Conservation (phyloP, 2,113 vertebrate genomes). For the Tiliqua scincoides region DNA sequence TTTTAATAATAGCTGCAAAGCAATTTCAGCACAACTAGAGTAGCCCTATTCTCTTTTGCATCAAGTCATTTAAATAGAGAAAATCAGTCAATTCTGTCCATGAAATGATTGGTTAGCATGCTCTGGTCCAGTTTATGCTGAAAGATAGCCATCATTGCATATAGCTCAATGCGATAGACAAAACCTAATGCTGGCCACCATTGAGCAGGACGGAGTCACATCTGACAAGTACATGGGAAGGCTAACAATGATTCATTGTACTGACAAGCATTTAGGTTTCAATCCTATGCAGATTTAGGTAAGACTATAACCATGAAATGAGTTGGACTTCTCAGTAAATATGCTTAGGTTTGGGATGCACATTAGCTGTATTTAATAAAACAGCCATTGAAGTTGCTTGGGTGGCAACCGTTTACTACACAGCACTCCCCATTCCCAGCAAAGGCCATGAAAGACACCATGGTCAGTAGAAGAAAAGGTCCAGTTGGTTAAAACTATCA, state of each 20-base stretch:
- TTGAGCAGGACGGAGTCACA: no score
- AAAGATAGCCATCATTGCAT: neutral
- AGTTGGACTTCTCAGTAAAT: no score
- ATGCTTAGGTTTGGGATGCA: no score
- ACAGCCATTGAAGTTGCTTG: neutral
- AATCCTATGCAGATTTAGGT: no score
- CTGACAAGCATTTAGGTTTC: neutral
- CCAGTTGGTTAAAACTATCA: neutral
- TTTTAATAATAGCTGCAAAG: no score
- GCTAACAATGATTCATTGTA: neutral
- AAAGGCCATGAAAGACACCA: neutral
- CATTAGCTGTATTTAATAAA: no score
- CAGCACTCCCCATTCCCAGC: neutral
- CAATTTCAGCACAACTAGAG: neutral
- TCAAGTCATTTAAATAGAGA: no score
- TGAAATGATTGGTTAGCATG: neutral
- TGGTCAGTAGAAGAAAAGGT: neutral
- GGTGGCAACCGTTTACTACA: neutral
- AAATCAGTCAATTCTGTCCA: neutral
- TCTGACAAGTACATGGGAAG: no score
- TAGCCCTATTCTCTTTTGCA: no score
- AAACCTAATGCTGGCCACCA: neutral
- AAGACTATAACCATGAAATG: no score
- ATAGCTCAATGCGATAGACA: neutral
- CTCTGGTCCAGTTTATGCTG: no score